Conservation (phyloP, 30 jellyfish, hydroid and myxozoan genomes). For the Aurelia sp. region DNA sequence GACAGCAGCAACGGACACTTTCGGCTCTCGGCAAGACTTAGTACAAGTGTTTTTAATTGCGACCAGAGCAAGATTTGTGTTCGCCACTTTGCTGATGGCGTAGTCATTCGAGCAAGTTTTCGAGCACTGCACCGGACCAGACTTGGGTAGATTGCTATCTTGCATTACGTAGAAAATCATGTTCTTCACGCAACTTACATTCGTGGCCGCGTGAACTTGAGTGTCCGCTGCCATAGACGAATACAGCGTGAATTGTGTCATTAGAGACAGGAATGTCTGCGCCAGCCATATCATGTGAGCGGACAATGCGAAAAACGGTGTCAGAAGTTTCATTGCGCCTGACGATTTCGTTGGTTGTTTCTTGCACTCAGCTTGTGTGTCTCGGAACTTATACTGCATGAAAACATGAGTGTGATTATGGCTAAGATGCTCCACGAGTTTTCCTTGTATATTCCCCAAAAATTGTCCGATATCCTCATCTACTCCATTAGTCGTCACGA, state of each 20-base stretch:
- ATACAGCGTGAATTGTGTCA: constrained; percentile 44
- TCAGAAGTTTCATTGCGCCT: constrained; percentile 43
- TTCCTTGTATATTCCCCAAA: constrained; percentile 74
- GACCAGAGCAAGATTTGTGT: constrained; percentile 71
- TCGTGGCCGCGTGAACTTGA: constrained; percentile 50
- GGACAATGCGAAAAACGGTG: constrained; percentile 64
- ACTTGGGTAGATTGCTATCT: constrained; percentile 30
- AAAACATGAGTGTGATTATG: constrained; percentile 12
- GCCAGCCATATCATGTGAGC: constrained; percentile 66
- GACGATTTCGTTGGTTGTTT: constrained; percentile 32
- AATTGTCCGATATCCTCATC: constrained; percentile 73
- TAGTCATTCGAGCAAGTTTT: constrained; percentile 36
- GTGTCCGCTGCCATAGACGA: constrained; percentile 23
- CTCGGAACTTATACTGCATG: constrained; percentile 25
- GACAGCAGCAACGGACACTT: constrained; percentile 35
- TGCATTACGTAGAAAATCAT: constrained; percentile 60
- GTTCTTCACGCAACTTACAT: constrained; percentile 64
- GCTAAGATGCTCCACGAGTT: constrained; percentile 46
- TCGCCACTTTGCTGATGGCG: constrained; percentile 52
- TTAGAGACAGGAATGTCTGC: constrained; percentile 42
- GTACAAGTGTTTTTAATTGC: constrained; percentile 22
- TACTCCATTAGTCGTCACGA: constrained; percentile 74
- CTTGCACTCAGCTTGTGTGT: constrained; percentile 79
- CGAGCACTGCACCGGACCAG: constrained; percentile 44
- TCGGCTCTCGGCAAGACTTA: constrained; percentile 41